phyloP scores from a whole-genome alignment of 2,797 vertebrate species.

The Xyrichtys novacula region DNA sequence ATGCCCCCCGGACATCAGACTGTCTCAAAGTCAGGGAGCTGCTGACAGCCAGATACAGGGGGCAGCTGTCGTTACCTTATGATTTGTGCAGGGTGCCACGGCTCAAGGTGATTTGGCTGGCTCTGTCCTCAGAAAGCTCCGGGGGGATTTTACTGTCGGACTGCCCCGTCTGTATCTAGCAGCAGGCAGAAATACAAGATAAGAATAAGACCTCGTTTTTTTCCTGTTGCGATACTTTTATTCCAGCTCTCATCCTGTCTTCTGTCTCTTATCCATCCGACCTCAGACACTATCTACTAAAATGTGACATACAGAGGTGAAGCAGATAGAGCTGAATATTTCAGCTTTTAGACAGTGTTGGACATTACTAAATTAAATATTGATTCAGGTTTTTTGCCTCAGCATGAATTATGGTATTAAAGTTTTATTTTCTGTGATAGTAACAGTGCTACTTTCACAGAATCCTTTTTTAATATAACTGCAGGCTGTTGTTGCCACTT shows the following conservation, averaged over 20 bases:
- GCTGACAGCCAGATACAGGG: slow-evolving; percentile 68
- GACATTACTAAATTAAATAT: slow-evolving; percentile 39
- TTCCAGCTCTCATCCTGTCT: slow-evolving; percentile 19
- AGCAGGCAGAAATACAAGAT: slow-evolving; percentile 2
- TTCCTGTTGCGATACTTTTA: slow-evolving; percentile 2
- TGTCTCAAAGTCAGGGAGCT: slow-evolving; percentile 64
- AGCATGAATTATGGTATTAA: slow-evolving; percentile 8
- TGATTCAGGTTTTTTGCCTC: slow-evolving; percentile 32
- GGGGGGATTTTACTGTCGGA: slow-evolving; percentile 7
- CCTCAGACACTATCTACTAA: slow-evolving; percentile 24
- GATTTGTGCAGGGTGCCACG: slow-evolving; percentile 55
- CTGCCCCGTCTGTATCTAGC: slow-evolving; percentile 18
- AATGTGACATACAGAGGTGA: background rate
- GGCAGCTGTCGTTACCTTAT: slow-evolving; percentile 63
- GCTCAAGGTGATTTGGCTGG: slow-evolving; percentile 68
- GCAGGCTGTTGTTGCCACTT: slow-evolving; percentile 43
- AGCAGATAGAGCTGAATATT: slow-evolving; percentile 23
- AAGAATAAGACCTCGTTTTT: slow-evolving; percentile 7
- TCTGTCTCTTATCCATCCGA: slow-evolving; percentile 7
- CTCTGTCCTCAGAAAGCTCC: slow-evolving; percentile 42
- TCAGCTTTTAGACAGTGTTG: slow-evolving; percentile 8
- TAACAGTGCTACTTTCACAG: background rate
- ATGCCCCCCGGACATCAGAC: slow-evolving; percentile 73
- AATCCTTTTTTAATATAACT: slow-evolving; percentile 40
- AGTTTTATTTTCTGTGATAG: slow-evolving; percentile 15